Evolutionary conservation across 1,140 invertebrate species (phyloP), one percentile per base, ranked within the genome.

Genomic region (Trichonephila inaurata): DNA sequence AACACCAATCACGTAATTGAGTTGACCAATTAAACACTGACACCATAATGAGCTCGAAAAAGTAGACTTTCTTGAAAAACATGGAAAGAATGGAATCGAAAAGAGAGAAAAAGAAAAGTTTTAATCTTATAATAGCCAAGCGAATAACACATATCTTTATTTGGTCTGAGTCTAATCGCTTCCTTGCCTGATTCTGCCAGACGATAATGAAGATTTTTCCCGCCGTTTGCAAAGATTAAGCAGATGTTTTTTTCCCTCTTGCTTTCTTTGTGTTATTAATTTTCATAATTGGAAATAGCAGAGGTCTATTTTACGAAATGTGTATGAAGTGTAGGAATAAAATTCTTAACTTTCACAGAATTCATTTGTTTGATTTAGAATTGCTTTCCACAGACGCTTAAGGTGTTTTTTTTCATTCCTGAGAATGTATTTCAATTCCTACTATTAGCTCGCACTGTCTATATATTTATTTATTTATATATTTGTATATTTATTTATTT

Each of bases 1-100:
- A 72, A 89, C 87, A 51, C 87, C 64, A 89, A 89, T 89, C 87
- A 72, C 28, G 87, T 89, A 89, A 89, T 89, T 89, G 87, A 89
- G 87, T 89, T 89, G 87, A 89, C 87, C 87, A 89, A 89, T 89
- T 89, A 89, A 89, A 89, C 66, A 28, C 33, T 58, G 40, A 51
- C 87, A 72, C 87, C 7, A 64, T 89, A 89, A 89, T 72, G 87
- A 89, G 87, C 40, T 44, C 40, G 72, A 89, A 69, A 87, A 62
- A 87, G 61, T 64, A 87, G 61, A 83, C 85, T 87, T 77, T 40
- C 72, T 40, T 28, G 85, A 87, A 72, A 64, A 51, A 72, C 33
- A 10, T 64, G n/a, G 40, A 24, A 89, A 72, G 87, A 89, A 69
- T 64, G 21, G 24, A 28, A 87, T 87, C 18, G 24, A 87, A 87